Evolutionary conservation across 1,140 invertebrate species (phyloP).

Genomic region (Saccostrea cuccullata): DNA sequence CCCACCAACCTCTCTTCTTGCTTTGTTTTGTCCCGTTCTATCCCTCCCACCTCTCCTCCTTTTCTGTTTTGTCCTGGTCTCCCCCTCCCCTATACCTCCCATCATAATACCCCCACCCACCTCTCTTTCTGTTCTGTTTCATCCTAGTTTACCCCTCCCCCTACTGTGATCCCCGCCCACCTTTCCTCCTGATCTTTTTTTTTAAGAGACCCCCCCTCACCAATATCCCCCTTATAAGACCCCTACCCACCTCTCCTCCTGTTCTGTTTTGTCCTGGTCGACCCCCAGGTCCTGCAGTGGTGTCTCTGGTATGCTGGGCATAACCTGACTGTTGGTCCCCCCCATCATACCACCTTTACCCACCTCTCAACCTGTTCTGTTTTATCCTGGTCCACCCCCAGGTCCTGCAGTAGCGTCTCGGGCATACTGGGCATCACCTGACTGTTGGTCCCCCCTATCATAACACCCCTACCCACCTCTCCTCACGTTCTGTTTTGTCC

Average conservation of each 20-base stretch:
- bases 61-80: too few relatives aligned
- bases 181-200: constrained; percentile 40
- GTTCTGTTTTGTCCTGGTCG: constrained; percentile 15
- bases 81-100: too few relatives aligned
- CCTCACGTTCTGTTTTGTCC: constrained; percentile 33
- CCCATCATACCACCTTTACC: neutral
- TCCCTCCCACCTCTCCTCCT: too few relatives aligned
- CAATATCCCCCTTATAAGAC: neutral
- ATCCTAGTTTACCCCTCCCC: constrained; percentile 15
- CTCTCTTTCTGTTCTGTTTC: constrained; percentile 38
- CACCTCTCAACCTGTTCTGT: constrained; percentile 40
- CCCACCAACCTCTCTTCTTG: constrained; percentile 39
- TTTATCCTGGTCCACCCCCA: constrained; percentile 48
- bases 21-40: constrained; percentile 33
- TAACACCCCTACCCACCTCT: constrained; percentile 8
- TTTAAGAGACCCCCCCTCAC: neutral
- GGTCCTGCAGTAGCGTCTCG: too few relatives aligned
- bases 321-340: too few relatives aligned
- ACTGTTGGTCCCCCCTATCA: too few relatives aligned
- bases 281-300: constrained; percentile 49
- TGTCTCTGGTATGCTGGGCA: neutral
- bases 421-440: too few relatives aligned
- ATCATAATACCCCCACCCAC: too few relatives aligned
- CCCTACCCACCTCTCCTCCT: constrained; percentile 38
- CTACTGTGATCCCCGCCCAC: neutral